Conservation (phyloP, 2,797 vertebrate species). For the Lepilemur septentrionalis region DNA sequence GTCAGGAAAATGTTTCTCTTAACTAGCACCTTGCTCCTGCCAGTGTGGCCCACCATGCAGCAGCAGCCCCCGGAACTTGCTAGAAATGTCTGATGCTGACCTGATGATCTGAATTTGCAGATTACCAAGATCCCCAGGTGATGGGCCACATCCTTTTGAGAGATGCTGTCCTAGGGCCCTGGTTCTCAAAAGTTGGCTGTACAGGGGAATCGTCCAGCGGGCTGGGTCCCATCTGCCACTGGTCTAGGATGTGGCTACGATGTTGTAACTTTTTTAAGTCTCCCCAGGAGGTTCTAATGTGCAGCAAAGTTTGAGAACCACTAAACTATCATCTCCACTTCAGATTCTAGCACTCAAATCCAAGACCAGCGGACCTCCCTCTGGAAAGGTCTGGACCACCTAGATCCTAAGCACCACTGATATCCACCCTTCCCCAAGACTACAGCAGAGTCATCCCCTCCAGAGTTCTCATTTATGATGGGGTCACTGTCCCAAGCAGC, state of each 20-base stretch:
- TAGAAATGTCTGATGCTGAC: not conserved
- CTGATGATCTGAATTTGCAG: not conserved
- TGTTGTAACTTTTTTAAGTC: not conserved
- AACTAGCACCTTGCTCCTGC: not conserved
- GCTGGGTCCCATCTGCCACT: not conserved
- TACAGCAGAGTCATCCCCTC: not conserved
- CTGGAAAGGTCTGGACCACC: not conserved
- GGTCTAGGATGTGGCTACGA: not conserved
- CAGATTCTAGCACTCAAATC: not conserved
- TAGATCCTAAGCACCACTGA: not conserved
- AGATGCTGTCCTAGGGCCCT: not conserved
- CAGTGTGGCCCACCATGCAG: accelerated
- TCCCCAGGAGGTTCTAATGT: not conserved
- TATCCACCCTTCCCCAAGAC: not conserved
- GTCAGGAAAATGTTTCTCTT: not conserved
- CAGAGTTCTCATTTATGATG: no score
- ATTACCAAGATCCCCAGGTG: not conserved
- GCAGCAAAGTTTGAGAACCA: not conserved
- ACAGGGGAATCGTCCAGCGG: not conserved
- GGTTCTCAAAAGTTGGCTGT: not conserved
- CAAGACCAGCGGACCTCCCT: not conserved
- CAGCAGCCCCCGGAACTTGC: not conserved
- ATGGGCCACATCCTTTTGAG: not conserved
- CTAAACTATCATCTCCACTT: not conserved
- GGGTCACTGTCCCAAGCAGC: not conserved